phyloP scores from a whole-genome alignment of 1,140 invertebrate species.

The Orchesella cincta region DNA sequence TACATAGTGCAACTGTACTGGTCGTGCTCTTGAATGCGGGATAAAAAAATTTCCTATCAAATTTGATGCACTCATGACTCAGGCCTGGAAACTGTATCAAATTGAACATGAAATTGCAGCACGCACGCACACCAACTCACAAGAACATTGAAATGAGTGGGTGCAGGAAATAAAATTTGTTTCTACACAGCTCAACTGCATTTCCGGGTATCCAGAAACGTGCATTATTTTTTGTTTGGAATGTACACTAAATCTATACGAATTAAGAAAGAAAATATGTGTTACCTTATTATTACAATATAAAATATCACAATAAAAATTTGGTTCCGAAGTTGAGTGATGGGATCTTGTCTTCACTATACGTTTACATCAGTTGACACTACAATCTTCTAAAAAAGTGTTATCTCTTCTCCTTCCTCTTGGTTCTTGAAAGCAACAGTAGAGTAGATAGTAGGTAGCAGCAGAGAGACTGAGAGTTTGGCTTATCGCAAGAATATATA shows the following conservation, averaged over 20 bases:
- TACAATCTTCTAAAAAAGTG: not conserved
- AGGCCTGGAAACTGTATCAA: no score
- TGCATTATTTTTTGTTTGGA: no score
- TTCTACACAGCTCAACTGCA: not conserved
- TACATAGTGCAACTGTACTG: not conserved
- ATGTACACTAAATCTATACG: no score
- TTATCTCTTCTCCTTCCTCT: not conserved
- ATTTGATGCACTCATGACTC: no score
- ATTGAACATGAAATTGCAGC: no score
- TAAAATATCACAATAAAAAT: constrained; percentile 52
- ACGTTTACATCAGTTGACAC: not conserved
- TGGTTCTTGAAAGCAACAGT: constrained; percentile 19
- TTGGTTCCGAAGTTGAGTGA: constrained; percentile 37
- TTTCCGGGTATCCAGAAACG: no score
- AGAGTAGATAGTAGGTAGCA: not conserved
- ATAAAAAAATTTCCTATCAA: not conserved
- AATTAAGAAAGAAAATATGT: no score
- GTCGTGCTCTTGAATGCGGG: not conserved
- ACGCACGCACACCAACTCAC: no score
- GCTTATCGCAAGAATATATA: no score
- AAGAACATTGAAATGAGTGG: no score
- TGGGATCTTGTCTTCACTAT: constrained; percentile 20
- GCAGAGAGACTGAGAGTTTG: not conserved
- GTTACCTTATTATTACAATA: constrained; percentile 25
- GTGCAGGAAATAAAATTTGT: no score